These are phyloP conservation scores for Anthopleura sola DNA, from an alignment of 64 coral and sea anemone species.

Conservation along the genomic window DNA sequence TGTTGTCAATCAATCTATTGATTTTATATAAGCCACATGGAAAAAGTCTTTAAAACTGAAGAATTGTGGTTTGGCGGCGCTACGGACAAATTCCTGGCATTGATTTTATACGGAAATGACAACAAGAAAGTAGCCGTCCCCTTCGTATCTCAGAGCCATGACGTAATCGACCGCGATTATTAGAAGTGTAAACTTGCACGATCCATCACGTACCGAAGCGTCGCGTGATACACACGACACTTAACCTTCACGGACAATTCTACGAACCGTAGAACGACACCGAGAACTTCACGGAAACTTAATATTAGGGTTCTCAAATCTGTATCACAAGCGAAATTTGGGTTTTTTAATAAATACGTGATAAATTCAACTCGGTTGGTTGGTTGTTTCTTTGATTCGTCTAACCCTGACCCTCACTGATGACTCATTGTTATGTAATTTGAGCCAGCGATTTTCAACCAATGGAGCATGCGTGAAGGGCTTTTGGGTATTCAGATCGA, in stretches of 20 bases:
- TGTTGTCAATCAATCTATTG: slow-evolving; percentile 15
- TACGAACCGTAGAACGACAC: background rate
- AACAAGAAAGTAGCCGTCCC: slow-evolving; percentile 32
- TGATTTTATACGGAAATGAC: slow-evolving; percentile 33
- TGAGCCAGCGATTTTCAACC: slow-evolving; percentile 66
- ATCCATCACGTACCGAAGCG: slow-evolving; percentile 52
- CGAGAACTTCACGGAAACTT: slow-evolving; percentile 2
- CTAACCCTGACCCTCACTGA: slow-evolving; percentile 83
- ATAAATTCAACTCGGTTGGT: background rate
- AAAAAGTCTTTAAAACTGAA: slow-evolving; percentile 5
- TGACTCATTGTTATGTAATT: slow-evolving; percentile 98
- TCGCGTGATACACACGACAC: slow-evolving; percentile 50
- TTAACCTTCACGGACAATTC: slow-evolving; percentile 8
- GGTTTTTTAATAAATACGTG: background rate
- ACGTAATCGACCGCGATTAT: slow-evolving; percentile 44
- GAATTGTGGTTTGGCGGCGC: slow-evolving; percentile 19
- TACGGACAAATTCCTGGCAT: slow-evolving; percentile 8
- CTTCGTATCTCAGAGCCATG: slow-evolving; percentile 42
- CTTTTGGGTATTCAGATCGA: slow-evolving; percentile 22
- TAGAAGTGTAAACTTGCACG: slow-evolving; percentile 59
- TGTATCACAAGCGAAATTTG: background rate
- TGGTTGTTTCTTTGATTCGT: background rate
- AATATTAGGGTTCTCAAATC: no score
- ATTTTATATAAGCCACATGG: slow-evolving; percentile 14
- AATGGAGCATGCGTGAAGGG: slow-evolving; percentile 58